Conservation (phyloP, 2,797 vertebrate genomes). For the Sebastolobus altivelis region DNA sequence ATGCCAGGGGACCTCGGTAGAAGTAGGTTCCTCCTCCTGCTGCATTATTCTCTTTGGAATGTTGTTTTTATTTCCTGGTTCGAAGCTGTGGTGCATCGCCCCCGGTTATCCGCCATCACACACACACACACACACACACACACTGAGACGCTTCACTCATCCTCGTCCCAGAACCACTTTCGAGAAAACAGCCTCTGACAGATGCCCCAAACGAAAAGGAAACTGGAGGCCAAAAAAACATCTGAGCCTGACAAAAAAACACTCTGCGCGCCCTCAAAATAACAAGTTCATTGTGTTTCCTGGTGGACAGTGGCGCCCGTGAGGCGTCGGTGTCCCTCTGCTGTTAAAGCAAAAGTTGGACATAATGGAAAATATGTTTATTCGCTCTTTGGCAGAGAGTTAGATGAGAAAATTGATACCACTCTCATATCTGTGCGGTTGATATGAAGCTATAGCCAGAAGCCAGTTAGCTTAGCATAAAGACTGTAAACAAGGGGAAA, state of each 20-base stretch:
- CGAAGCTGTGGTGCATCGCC: conserved; percentile 59
- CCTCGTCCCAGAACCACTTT: conserved; percentile 67
- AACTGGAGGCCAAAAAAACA: conserved; percentile 61
- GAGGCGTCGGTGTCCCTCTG: not conserved
- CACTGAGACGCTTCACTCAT: conserved; percentile 51
- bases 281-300: conserved; percentile 44
- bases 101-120: conserved; percentile 54
- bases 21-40: conserved; percentile 79
- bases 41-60: conserved; percentile 84
- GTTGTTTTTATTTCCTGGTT: conserved; percentile 81
- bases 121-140: conserved; percentile 15
- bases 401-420: not conserved
- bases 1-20: conserved; percentile 71
- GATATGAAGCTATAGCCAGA: not conserved
- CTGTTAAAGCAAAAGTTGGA: conserved; percentile 14
- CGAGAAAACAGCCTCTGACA: conserved; percentile 76
- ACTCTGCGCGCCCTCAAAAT: conserved; percentile 25
- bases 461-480: conserved; percentile 24
- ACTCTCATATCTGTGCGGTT: not conserved
- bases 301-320: conserved; percentile 13
- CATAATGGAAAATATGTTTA: not conserved
- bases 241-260: conserved; percentile 36
- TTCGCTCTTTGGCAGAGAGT: conserved; percentile 1
- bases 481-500: not conserved
- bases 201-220: conserved; percentile 69